Percentiles rank a stretch among this genome's conserved stretches.
These are phyloP conservation scores for Gonatopus flavifemur DNA, from an alignment of 1,140 invertebrate genomes.

Conservation along the genomic window DNA sequence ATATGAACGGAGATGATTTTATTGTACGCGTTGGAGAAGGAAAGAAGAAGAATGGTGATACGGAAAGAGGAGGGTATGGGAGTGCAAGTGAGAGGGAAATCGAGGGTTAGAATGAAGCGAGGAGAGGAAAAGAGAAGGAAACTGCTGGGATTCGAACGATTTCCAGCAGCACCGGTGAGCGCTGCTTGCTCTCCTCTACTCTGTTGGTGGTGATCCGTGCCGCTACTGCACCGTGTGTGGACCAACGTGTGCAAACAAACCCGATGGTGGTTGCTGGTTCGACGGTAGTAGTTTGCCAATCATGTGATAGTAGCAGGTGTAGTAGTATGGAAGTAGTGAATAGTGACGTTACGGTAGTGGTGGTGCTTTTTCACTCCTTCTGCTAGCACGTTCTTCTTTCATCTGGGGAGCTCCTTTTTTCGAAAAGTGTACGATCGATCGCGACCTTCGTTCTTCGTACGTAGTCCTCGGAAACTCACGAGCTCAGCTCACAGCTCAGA, in stretches of 20 bases:
- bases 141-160: constrained; percentile 23
- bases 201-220: constrained; percentile 17
- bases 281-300: background rate
- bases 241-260: constrained; percentile 20
- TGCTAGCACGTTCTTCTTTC: background rate
- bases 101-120: no score
- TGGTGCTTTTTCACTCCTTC: constrained; percentile 4
- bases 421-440: constrained; percentile 20
- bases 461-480: no score
- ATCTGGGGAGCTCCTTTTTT: constrained; percentile 12
- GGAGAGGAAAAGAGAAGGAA: background rate
- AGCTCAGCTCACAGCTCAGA: no score
- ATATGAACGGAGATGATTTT: no score
- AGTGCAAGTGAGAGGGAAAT: background rate
- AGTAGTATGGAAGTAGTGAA: no score
- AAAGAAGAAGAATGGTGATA: background rate
- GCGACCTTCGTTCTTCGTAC: constrained; percentile 24
- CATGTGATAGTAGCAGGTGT: no score
- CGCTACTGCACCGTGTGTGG: constrained; percentile 13
- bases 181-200: constrained; percentile 8
- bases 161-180: constrained; percentile 22
- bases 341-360: no score
- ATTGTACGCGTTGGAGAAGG: no score
- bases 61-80: constrained; percentile 1
- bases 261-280: no score